Evolutionary conservation across 2,888 invertebrate genomes (phyloP).

Genomic region (Trimorus sp.): DNA sequence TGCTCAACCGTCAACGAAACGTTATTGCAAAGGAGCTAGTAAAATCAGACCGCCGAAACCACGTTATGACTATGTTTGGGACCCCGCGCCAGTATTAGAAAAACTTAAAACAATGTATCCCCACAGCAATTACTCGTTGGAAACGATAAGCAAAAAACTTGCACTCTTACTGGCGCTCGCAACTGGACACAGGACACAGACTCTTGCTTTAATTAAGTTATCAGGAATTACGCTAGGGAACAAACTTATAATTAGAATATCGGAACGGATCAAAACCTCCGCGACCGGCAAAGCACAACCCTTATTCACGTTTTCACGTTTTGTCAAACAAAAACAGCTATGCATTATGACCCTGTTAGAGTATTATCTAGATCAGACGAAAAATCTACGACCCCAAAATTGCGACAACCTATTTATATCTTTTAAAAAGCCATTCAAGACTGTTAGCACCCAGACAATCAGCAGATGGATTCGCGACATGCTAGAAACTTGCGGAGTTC

Average conservation of each 20-base stretch:
- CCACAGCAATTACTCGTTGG: neutral
- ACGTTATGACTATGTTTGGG: conserved; percentile 66
- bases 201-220: conserved; percentile 37
- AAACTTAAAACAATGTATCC: conserved; percentile 35
- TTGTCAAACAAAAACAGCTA: conserved; percentile 19
- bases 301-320: conserved; percentile 28
- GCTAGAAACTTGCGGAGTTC: conserved; percentile 9
- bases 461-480: conserved; percentile 34
- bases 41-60: conserved; percentile 59
- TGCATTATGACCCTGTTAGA: conserved; percentile 21
- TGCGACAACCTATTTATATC: conserved; percentile 46
- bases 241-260: conserved; percentile 24
- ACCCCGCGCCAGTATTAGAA: conserved; percentile 62
- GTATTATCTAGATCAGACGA: conserved; percentile 23
- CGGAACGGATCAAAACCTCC: conserved; percentile 25
- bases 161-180: conserved; percentile 55
- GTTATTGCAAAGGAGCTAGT: conserved; percentile 36
- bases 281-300: conserved; percentile 30
- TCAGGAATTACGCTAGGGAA: conserved; percentile 38
- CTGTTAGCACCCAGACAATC: conserved; percentile 35
- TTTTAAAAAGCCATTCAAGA: conserved; percentile 20
- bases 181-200: conserved; percentile 66
- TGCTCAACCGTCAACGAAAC: conserved; percentile 43
- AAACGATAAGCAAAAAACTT: conserved; percentile 43
- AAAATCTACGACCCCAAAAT: neutral